phyloP scores from a whole-genome alignment of 2,888 invertebrate genomes.

The Drosophila cognata region DNA sequence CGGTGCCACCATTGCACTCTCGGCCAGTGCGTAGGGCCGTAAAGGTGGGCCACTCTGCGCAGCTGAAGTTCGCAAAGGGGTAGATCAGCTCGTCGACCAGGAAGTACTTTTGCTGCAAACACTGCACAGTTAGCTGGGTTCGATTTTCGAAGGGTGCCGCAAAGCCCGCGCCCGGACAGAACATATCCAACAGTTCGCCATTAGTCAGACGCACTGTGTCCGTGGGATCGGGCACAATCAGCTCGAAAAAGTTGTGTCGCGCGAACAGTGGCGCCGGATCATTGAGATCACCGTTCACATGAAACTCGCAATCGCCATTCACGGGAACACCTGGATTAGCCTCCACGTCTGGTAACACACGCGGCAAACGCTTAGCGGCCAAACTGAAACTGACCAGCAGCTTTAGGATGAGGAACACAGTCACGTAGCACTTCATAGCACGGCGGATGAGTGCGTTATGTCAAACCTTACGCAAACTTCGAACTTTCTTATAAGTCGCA shows the following conservation, averaged over 20 bases:
- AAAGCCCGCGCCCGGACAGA: slow-evolving; percentile 77
- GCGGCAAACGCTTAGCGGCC: slow-evolving; percentile 31
- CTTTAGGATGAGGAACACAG: slow-evolving; percentile 42
- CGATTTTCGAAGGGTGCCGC: slow-evolving; percentile 55
- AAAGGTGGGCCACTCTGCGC: slow-evolving; percentile 75
- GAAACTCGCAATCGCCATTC: slow-evolving; percentile 71
- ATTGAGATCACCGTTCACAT: slow-evolving; percentile 75
- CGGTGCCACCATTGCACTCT: slow-evolving; percentile 79
- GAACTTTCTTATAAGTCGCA: slow-evolving; percentile 48
- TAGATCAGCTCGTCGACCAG: slow-evolving; percentile 68
- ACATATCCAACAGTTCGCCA: slow-evolving; percentile 79
- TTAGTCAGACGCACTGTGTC: slow-evolving; percentile 75
- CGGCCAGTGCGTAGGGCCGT: slow-evolving; percentile 75
- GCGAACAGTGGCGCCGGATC: slow-evolving; percentile 88
- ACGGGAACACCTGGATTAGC: slow-evolving; percentile 65
- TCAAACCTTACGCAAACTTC: slow-evolving; percentile 5
- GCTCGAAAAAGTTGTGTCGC: slow-evolving; percentile 79
- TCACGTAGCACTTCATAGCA: slow-evolving; percentile 57
- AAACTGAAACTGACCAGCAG: slow-evolving; percentile 45
- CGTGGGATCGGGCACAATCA: slow-evolving; percentile 73
- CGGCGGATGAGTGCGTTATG: slow-evolving; percentile 31
- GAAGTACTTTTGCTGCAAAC: slow-evolving; percentile 76
- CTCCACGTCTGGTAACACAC: slow-evolving; percentile 54
- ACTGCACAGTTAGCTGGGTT: slow-evolving; percentile 74
- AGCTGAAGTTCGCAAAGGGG: slow-evolving; percentile 81